Percentiles rank a stretch among this genome's conserved stretches.
Conservation (phyloP, 1,140 invertebrate genomes). For the Amyelois transitella region DNA sequence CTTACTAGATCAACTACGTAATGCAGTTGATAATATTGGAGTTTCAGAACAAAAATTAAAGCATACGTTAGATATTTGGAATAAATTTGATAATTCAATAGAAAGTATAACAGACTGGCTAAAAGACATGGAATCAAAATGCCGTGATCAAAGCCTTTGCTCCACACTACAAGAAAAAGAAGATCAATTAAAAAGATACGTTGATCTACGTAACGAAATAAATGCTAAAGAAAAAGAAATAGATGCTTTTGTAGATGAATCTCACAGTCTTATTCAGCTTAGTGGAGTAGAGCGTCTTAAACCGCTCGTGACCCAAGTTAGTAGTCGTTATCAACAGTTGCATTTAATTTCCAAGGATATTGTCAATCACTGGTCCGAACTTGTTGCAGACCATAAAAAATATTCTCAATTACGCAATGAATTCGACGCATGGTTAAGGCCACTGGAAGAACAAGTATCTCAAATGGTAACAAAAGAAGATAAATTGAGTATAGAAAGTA, state of each 20-base stretch:
- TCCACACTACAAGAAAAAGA: slow-evolving; percentile 88
- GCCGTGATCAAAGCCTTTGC: slow-evolving; percentile 89
- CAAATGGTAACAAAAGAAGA: slow-evolving; percentile 78
- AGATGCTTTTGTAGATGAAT: slow-evolving; percentile 92
- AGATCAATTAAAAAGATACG: slow-evolving; percentile 81
- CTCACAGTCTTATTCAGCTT: slow-evolving; percentile 88
- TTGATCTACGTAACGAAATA: slow-evolving; percentile 84
- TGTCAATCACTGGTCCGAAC: slow-evolving; percentile 88
- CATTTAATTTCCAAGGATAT: slow-evolving; percentile 90
- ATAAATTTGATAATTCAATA: slow-evolving; percentile 88
- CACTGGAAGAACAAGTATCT: slow-evolving; percentile 83
- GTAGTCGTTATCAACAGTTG: slow-evolving; percentile 90
- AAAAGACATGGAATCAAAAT: slow-evolving; percentile 85
- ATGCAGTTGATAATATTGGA: slow-evolving; percentile 80
- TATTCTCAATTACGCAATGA: slow-evolving; percentile 87
- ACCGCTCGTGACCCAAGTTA: slow-evolving; percentile 91
- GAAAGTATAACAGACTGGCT: slow-evolving; percentile 90
- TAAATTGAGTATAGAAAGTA: slow-evolving; percentile 73
- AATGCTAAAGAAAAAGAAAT: slow-evolving; percentile 86
- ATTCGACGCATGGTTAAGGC: slow-evolving; percentile 84
- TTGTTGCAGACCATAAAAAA: slow-evolving; percentile 88
- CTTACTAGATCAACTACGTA: slow-evolving; percentile 78
- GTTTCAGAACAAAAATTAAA: slow-evolving; percentile 81
- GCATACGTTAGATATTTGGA: slow-evolving; percentile 87
- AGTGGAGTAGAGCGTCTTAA: slow-evolving; percentile 91